Base-by-base conservation (phyloP, 1,140 invertebrate genomes). In the Drosophila malerkotliana region DNA sequence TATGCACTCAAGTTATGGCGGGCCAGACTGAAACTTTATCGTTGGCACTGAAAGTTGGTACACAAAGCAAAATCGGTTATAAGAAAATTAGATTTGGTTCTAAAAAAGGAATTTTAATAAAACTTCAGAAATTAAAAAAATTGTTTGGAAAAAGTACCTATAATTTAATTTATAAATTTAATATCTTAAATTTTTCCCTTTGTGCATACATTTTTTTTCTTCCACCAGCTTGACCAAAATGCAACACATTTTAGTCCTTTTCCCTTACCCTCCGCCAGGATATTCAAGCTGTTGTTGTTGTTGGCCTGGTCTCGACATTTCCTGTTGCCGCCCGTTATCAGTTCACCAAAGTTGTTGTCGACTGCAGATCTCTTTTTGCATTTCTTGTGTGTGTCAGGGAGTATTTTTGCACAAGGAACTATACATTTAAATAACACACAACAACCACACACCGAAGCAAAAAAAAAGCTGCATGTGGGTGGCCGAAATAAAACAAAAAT, bases 1-100 rank as follows among this genome's bases (percentile, higher is more conserved):
- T 88, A 87, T 88, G 83, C 79, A 83, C 63, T 63, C 83, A 69
- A 88, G 83, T 83, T 88, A 87, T 87, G 83, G 79, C 72, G 57
- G 58, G 49, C 49, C 81, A 72, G 79, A 83, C 72, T 79, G 81
- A 77, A 87, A 87, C 82, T 87, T 85, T 85, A 87, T 85, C 81
- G 81, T 80, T 67, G 48, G 45, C 49, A 68, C 54, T 39, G 56
- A 48, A 47, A n/a, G 10, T 12, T 37, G 10, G 3, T 37, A 9
- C 58, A n/a, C n/a, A 4, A 8, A 14, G 1, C 39, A 3, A 49
- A 62, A 28, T 0, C 12, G 21, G 21, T 3, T 21, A 7, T 49
- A 2, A 10, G 9, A 0, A 26, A 26, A 49, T 8, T 1, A 9
- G 5, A 9, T 24, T 8, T 6, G 6, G 4, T 5, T 26, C 3